Conservation (phyloP, 2,113 vertebrate species). For the Nicator chloris region DNA sequence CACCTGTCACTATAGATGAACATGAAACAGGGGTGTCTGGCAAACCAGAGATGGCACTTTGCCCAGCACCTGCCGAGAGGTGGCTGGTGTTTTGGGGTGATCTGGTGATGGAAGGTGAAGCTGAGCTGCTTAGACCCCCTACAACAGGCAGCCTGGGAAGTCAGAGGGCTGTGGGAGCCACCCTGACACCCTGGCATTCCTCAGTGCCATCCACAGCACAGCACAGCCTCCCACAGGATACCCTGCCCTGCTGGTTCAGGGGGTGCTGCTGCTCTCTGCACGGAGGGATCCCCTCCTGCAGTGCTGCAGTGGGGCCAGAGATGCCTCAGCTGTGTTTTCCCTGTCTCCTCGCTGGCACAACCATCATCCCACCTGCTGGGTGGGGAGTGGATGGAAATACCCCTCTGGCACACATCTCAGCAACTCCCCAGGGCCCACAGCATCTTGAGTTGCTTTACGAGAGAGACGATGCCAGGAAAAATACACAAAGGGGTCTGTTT, state of each 20-base stretch:
- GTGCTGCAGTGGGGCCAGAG: not conserved
- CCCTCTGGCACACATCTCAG: not conserved
- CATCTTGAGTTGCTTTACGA: not conserved
- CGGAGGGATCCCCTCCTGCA: not conserved
- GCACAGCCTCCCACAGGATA: not conserved
- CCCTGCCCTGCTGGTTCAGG: not conserved
- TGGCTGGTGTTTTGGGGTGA: not conserved
- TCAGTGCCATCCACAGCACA: rapidly evolving
- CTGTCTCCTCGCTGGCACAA: not conserved
- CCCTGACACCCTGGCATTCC: not conserved
- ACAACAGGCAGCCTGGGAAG: not conserved
- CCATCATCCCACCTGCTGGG: not conserved
- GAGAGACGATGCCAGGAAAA: not conserved
- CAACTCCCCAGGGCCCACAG: not conserved
- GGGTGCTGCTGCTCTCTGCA: not conserved
- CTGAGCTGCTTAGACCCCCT: not conserved
- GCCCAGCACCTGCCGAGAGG: not conserved
- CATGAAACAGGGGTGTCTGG: not conserved
- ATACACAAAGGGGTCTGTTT: not conserved
- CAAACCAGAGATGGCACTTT: not conserved
- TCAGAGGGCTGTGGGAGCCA: not conserved
- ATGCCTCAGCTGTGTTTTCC: not conserved
- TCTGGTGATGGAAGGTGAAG: not conserved
- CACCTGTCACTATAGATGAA: rapidly evolving
- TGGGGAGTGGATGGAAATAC: not conserved